Evolutionary conservation across 1,140 invertebrate genomes (phyloP).

Genomic region (Heliconius hermathena): DNA sequence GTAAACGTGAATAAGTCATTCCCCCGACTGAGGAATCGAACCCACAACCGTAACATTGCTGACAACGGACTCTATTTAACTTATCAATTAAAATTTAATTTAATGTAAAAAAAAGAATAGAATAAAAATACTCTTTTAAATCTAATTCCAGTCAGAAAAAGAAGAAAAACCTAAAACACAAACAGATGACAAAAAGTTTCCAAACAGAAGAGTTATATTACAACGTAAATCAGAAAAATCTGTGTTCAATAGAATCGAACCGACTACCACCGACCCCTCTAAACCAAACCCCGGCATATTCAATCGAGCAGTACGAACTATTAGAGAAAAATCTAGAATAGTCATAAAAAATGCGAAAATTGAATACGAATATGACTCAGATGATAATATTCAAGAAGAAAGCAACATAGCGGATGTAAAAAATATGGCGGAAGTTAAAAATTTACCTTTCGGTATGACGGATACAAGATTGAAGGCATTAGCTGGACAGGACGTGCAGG

Average conservation of each 20-base stretch:
- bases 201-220: slow-evolving; percentile 11
- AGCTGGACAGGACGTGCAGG: slow-evolving; percentile 69
- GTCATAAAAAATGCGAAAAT: slow-evolving; percentile 9
- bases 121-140: background rate
- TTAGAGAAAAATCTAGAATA: slow-evolving; percentile 31
- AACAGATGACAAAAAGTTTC: background rate
- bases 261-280: slow-evolving; percentile 43
- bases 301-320: slow-evolving; percentile 61
- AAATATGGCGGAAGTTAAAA: slow-evolving; percentile 54
- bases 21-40: too few species aligned
- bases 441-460: slow-evolving; percentile 70
- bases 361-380: slow-evolving; percentile 41
- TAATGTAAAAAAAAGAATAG: too few species aligned
- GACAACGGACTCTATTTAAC: too few species aligned
- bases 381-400: slow-evolving; percentile 39
- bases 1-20: too few species aligned
- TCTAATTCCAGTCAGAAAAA: slow-evolving; percentile 40
- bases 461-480: slow-evolving; percentile 64
- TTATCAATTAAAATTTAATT: too few species aligned
- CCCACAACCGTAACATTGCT: too few species aligned
- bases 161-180: slow-evolving; percentile 1
- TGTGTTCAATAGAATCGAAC: slow-evolving; percentile 53
- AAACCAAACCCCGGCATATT: slow-evolving; percentile 62
- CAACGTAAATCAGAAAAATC: slow-evolving; percentile 45
- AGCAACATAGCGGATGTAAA: slow-evolving; percentile 43